phyloP scores from a whole-genome alignment of 1,140 invertebrate species.

The Trichogramma pretiosum region DNA sequence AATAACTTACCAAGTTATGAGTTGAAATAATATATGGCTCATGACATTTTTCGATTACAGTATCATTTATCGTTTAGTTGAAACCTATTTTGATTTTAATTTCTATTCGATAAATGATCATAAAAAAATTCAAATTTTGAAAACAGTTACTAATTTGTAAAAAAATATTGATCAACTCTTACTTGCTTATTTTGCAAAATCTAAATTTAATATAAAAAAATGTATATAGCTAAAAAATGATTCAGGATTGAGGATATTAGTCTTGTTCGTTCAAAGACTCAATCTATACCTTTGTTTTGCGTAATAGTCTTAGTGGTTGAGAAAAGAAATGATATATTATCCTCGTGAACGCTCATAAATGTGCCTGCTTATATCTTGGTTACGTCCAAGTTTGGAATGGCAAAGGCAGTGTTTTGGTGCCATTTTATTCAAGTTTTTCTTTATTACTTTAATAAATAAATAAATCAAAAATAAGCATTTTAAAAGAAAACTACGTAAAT shows the following conservation, averaged over 20 bases:
- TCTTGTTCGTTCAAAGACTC: slow-evolving; percentile 37
- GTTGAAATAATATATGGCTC: too few species aligned
- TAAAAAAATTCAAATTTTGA: too few species aligned
- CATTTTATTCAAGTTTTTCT: slow-evolving; percentile 36
- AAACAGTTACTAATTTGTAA: too few species aligned
- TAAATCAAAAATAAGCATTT: slow-evolving; percentile 5
- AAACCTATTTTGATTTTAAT: too few species aligned
- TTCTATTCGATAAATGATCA: too few species aligned
- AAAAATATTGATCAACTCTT: too few species aligned
- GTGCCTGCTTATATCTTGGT: slow-evolving; percentile 52
- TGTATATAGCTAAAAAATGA: neutral
- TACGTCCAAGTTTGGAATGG: slow-evolving; percentile 53
- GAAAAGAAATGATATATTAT: slow-evolving; percentile 19
- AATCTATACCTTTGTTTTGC: slow-evolving; percentile 16
- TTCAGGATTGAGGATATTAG: slow-evolving; percentile 8
- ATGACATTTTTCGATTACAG: too few species aligned
- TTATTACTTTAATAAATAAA: neutral
- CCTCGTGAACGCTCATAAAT: slow-evolving; percentile 37
- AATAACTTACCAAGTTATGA: slow-evolving; percentile 5
- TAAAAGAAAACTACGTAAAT: slow-evolving; percentile 11
- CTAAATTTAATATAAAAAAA: neutral
- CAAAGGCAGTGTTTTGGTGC: slow-evolving; percentile 67
- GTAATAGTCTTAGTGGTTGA: slow-evolving; percentile 11
- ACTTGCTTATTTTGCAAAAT: too few species aligned
- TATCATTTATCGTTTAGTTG: too few species aligned